Conservation (phyloP, 2,113 vertebrate genomes). For the Hippocampus barbouri region DNA sequence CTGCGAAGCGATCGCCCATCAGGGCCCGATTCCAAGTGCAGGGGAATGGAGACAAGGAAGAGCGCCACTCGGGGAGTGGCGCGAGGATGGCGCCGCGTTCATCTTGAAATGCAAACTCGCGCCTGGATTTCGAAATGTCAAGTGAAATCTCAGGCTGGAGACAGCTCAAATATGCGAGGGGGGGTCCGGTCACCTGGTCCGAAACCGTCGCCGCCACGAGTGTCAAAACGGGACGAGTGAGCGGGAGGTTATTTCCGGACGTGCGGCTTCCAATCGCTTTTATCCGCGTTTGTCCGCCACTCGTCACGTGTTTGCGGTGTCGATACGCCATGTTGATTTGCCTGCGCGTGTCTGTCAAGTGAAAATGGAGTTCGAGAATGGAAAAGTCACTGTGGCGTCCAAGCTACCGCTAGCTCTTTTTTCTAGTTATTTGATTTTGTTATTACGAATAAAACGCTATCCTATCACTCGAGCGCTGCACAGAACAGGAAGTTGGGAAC, state of each 20-base stretch:
- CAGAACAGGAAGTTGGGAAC: neutral
- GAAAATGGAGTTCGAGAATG: neutral
- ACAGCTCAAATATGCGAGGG: slow-evolving; percentile 15
- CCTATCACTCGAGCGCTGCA: neutral
- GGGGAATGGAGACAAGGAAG: neutral
- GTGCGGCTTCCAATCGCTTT: slow-evolving; percentile 2
- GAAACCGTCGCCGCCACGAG: neutral
- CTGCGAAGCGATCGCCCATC: neutral
- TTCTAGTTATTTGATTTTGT: no score
- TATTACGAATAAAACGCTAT: neutral
- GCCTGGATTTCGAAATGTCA: slow-evolving; percentile 47
- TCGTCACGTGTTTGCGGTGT: neutral
- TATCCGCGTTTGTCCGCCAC: neutral
- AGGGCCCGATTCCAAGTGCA: neutral
- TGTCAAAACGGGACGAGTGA: neutral
- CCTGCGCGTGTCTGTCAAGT: neutral
- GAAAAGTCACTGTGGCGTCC: no score
- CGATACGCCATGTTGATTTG: neutral
- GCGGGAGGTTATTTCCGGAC: slow-evolving; percentile 24
- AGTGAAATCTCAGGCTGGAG: slow-evolving; percentile 50
- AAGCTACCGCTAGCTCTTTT: no score
- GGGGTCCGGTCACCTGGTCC: slow-evolving; percentile 13
- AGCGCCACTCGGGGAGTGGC: neutral
- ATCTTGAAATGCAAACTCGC: neutral
- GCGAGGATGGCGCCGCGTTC: no score